Conservation (phyloP, 2,888 invertebrate genomes). For the Urechis unicinctus region DNA sequence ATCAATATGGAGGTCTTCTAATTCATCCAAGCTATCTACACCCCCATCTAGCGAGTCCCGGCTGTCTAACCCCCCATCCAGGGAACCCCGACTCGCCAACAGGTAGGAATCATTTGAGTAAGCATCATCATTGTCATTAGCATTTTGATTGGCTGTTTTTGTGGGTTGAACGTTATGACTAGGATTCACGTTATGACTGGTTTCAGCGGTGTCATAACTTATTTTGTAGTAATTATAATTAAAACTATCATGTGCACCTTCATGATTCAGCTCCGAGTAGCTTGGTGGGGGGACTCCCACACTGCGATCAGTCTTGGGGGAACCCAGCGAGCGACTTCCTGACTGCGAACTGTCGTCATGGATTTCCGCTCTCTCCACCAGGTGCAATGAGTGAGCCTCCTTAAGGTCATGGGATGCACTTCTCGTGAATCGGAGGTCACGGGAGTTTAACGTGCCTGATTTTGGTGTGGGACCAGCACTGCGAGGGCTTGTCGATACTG, state of each 20-base stretch:
- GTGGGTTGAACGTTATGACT: too few relatives aligned
- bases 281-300: neutral
- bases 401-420: conserved; percentile 42
- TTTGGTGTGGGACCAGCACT: conserved; percentile 48
- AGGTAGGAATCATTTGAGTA: conserved; percentile 30
- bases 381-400: conserved; percentile 1
- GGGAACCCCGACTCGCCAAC: conserved; percentile 17
- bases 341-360: conserved; percentile 43
- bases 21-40: too few relatives aligned
- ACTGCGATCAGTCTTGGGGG: neutral
- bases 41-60: neutral
- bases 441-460: conserved; percentile 42
- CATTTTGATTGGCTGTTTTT: conserved; percentile 39
- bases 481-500: conserved; percentile 34
- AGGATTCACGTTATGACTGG: neutral
- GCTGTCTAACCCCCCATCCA: conserved; percentile 5
- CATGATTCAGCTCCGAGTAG: neutral
- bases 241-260: conserved; percentile 4
- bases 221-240: conserved; percentile 17
- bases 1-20: neutral
- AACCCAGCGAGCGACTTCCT: conserved; percentile 21
- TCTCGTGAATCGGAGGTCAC: conserved; percentile 30
- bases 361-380: conserved; percentile 33
- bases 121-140: conserved; percentile 41
- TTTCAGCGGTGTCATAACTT: conserved; percentile 11